Evolutionary conservation across 2,888 invertebrate genomes (phyloP), one percentile per base, ranked within the genome.

Genomic region (Dryobotodes eremita): DNA sequence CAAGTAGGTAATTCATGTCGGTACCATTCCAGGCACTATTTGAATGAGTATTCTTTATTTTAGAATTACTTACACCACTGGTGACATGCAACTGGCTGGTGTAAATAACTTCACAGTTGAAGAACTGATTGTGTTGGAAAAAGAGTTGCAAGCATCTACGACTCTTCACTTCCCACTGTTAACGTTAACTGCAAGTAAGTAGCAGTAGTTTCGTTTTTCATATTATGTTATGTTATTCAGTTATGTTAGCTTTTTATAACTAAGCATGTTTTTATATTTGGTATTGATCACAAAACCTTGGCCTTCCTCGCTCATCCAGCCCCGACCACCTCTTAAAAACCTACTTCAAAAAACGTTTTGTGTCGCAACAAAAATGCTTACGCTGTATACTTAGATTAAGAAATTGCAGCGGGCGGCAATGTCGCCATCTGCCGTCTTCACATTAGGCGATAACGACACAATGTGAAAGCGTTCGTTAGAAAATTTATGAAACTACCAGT

Each of bases 61-160:
- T 82, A 94, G 94, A 69, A 85, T 93, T 36, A 76, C 83, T 0
- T 93, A 90, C 76, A 85, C 80, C 5, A 90, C 93, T 5, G 91
- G 89, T 64, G 85, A 89, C 7, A 89, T 93, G 89, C 84, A 79
- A 72, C 57, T 94, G 75, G 79, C 65, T 17, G 94, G 94, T 53
- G 86, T 92, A 2, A 86, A 90, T 71, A 88, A 88, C 20, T 93
- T 94, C 62, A 83, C 83, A 20, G 90, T 94, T 15, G 85, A 89
- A 26, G 78, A 88, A 61, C 80, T 93, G 36, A 75, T 86, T 11
- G 90, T 91, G 3, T 87, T 88, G 53, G 73, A 86, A 50, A 73
- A 84, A n/a, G 65, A 83, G 42, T 77, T 91, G 26, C 75, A 85
- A 61, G 90, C 90, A 17, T 87, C 90, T 1, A 86, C 88, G 1